Base-by-base conservation (phyloP, 1,140 invertebrate species). In the Zaprionus africanus region DNA sequence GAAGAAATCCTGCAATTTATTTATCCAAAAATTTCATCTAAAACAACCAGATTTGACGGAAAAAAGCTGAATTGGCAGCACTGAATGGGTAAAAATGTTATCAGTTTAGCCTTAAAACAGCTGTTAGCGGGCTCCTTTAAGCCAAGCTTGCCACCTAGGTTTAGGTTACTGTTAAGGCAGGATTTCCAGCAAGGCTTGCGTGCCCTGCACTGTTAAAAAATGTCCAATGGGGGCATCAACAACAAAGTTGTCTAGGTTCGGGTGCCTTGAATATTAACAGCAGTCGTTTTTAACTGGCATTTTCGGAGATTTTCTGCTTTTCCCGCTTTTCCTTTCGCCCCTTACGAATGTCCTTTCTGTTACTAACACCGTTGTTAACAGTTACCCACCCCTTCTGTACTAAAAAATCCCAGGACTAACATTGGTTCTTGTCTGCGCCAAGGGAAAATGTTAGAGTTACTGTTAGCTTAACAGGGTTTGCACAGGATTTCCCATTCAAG, bases 351-450 rank as follows among this genome's bases (percentile, higher is more conserved):
- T 31, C 28, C 28, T 31, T 31, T 9, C n/a, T 28, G 6, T 28
- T 1, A 7, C 6, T 28, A 0, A 28, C 26, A n/a, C n/a, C n/a
- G n/a, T n/a, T n/a, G n/a, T n/a, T n/a, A 31, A 7, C 22, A 53
- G 51, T 24, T 7, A 31, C 1, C 22, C 22, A n/a, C 49, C 19
- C 51, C 51, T 26, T 4, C 12, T 34, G 51, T 53, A 26, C 51
- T 53, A 53, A 53, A 53, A 19, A 11, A 36, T 67, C 63, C 70
- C 36, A 36, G 12, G 36, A 11, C 22, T 17, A 7, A 26, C 15
- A 56, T 5, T 36, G 51, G 62, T 54, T 41, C 7, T 28, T 41
- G 51, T 19, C 34, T n/a, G 36, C 1, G 51, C 22, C 56, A 31
- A 31, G 9, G 31, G 31, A 34, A 34, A 34, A 34, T 34, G 31